A percentile compares a stretch with the other conserved stretches of the same genome.
phyloP scores from a whole-genome alignment of 2,113 vertebrate genomes.

The Scolopax mira region DNA sequence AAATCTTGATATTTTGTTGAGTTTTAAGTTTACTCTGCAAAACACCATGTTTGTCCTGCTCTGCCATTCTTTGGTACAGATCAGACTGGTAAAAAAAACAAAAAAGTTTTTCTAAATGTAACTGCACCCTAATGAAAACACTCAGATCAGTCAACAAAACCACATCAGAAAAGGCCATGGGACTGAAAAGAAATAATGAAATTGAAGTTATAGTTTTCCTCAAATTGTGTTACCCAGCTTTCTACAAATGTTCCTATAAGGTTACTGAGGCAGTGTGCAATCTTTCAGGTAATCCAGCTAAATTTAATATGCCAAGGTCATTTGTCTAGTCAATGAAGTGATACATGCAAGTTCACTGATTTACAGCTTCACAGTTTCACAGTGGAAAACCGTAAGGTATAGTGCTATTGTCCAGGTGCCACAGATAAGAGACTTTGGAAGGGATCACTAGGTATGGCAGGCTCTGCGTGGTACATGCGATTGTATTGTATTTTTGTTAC shows the following conservation, averaged over 20 bases:
- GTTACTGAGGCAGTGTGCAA: neutral
- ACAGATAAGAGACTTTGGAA: neutral
- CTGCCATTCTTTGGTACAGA: neutral
- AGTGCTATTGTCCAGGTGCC: neutral
- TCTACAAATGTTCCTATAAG: neutral
- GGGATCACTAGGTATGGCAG: neutral
- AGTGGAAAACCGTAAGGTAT: neutral
- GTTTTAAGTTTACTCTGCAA: neutral
- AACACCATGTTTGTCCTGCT: neutral
- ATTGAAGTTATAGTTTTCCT: neutral
- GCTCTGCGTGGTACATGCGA: too few relatives aligned
- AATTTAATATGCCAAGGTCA: neutral
- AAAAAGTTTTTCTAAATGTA: neutral
- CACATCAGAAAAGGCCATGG: neutral
- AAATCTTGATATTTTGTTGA: neutral
- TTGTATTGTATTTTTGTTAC: neutral
- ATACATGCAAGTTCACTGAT: neutral
- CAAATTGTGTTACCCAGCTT: neutral
- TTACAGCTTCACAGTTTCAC: neutral
- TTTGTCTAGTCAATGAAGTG: neutral
- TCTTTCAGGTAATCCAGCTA: neutral
- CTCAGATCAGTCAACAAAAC: neutral
- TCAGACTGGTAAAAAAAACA: neutral
- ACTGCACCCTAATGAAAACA: neutral
- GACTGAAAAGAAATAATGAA: neutral